phyloP scores from a whole-genome alignment of 2,113 vertebrate species.

The Myotis brandtii region DNA sequence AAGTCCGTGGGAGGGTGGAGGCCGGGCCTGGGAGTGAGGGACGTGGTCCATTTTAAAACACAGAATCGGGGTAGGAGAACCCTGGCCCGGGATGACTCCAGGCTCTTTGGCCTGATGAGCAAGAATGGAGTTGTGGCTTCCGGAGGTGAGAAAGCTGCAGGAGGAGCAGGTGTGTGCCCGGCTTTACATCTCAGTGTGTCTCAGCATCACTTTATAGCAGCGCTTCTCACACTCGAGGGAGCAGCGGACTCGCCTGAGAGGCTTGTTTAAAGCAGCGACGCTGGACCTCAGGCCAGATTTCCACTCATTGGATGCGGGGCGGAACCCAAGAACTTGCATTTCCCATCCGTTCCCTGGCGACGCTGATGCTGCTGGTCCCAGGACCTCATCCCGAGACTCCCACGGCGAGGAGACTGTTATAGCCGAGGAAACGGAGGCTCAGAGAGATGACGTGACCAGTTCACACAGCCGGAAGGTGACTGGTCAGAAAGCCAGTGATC shows the following conservation, averaged over 20 bases:
- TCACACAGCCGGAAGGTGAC: background rate
- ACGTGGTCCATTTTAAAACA: rapidly evolving
- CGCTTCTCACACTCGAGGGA: background rate
- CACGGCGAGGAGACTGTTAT: background rate
- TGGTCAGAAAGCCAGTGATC: background rate
- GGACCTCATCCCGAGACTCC: background rate
- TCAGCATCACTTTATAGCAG: background rate
- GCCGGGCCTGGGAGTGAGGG: background rate
- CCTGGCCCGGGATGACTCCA: background rate
- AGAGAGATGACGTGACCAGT: background rate
- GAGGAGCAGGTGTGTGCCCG: background rate
- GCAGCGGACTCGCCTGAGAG: background rate
- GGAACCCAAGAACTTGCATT: background rate
- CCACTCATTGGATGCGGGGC: background rate
- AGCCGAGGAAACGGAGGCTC: background rate
- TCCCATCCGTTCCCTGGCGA: background rate
- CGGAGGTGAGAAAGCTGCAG: background rate
- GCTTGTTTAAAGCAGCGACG: background rate
- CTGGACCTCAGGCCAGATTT: background rate
- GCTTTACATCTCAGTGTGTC: background rate
- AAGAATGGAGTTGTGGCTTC: background rate
- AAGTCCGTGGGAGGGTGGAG: background rate
- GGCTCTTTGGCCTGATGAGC: background rate
- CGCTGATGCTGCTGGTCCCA: background rate
- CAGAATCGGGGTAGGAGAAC: background rate